These are phyloP conservation scores for Scaptomyza pallida DNA, from an alignment of 1,140 invertebrate genomes.

Conservation along the genomic window DNA sequence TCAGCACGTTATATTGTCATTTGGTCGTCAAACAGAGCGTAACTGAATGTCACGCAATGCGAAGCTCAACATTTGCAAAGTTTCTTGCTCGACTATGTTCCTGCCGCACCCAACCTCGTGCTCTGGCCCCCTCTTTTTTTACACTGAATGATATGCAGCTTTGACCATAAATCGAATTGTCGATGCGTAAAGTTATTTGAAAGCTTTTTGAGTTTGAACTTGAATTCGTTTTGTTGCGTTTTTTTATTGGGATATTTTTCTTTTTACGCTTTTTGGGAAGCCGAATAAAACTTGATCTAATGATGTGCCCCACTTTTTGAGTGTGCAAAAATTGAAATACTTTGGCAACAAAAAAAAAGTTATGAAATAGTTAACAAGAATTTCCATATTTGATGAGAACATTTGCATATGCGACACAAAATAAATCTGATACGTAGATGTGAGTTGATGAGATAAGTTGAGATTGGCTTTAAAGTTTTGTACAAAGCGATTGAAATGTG, in stretches of 20 bases:
- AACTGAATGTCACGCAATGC: slow-evolving; percentile 67
- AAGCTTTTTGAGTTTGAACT: slow-evolving; percentile 70
- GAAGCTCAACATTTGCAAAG: slow-evolving; percentile 21
- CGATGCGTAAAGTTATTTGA: slow-evolving; percentile 70
- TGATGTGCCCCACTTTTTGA: slow-evolving; percentile 24
- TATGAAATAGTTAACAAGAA: slow-evolving; percentile 48
- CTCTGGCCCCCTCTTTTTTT: neutral
- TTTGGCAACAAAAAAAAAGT: slow-evolving; percentile 45
- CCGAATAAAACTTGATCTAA: slow-evolving; percentile 42
- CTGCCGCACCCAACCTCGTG: neutral
- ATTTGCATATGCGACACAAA: slow-evolving; percentile 54
- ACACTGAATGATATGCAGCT: slow-evolving; percentile 41
- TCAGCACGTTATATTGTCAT: slow-evolving; percentile 48
- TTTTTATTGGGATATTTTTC: slow-evolving; percentile 14
- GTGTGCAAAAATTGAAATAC: slow-evolving; percentile 38
- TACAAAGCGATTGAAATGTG: neutral
- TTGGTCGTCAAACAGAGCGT: slow-evolving; percentile 73
- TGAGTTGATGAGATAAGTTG: slow-evolving; percentile 4
- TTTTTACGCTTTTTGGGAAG: neutral
- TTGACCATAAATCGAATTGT: slow-evolving; percentile 64
- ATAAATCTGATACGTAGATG: neutral
- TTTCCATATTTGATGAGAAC: slow-evolving; percentile 68
- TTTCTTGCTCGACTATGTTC: slow-evolving; percentile 14
- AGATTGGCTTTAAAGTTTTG: slow-evolving; percentile 13
- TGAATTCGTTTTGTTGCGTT: slow-evolving; percentile 49